A percentile compares a stretch with the other conserved stretches of the same genome.
These are phyloP conservation scores for Argya squamiceps DNA, from an alignment of 2,797 vertebrate species.

Conservation along the genomic window DNA sequence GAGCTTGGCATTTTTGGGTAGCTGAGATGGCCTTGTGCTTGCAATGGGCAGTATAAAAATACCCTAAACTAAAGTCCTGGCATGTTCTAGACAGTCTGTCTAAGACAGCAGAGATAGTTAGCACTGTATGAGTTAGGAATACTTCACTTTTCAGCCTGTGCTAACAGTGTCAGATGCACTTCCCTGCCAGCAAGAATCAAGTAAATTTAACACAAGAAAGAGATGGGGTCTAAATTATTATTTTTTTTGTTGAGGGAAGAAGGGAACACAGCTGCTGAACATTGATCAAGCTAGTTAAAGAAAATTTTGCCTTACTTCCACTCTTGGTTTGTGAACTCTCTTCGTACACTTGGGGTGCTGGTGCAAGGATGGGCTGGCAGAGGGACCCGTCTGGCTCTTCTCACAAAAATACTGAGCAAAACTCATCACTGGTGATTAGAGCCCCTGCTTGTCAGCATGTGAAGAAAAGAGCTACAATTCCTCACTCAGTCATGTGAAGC, in stretches of 20 bases:
- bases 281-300: neutral
- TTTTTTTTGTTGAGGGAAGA: neutral
- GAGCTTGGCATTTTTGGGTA: neutral
- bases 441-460: slow-evolving; percentile 14
- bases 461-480: slow-evolving; percentile 40
- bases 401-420: neutral
- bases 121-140: neutral
- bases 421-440: neutral
- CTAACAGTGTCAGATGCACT: neutral
- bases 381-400: neutral
- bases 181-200: neutral
- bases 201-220: neutral
- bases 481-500: slow-evolving; percentile 37
- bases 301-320: neutral
- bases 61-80: neutral
- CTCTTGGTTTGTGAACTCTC: neutral
- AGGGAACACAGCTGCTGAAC: neutral
- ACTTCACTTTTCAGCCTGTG: neutral
- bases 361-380: neutral
- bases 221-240: neutral
- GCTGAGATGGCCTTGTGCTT: neutral
- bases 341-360: neutral
- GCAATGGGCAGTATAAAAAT: neutral
- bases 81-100: neutral
- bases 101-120: neutral